phyloP scores from a whole-genome alignment of 1,140 invertebrate genomes.

The Homarus americanus region DNA sequence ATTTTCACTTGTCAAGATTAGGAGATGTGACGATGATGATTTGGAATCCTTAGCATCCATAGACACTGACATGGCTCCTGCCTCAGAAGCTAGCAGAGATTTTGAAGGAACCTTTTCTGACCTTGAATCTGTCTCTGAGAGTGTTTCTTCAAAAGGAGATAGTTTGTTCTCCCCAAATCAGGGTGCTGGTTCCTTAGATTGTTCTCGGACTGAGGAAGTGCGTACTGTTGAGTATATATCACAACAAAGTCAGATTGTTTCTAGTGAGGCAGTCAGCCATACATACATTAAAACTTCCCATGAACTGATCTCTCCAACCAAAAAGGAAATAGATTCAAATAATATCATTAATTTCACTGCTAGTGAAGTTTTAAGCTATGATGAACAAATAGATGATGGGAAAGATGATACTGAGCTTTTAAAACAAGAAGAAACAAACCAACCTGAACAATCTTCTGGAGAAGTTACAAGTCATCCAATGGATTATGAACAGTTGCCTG shows the following conservation, averaged over 20 bases:
- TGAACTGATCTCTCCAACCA: conserved; percentile 6
- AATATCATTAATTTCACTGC: neutral
- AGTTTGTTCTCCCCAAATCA: conserved; percentile 41
- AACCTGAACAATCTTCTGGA: neutral
- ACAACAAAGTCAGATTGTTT: conserved; percentile 17
- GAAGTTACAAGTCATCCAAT: neutral
- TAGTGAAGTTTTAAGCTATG: neutral
- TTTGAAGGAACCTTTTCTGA: conserved; percentile 72
- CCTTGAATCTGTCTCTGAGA: conserved; percentile 70
- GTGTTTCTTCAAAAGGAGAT: conserved; percentile 64
- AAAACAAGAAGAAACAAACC: conserved; percentile 1
- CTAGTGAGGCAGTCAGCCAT: conserved; percentile 47
- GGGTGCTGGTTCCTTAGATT: neutral
- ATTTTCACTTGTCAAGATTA: conserved; percentile 54
- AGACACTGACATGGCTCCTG: conserved; percentile 74
- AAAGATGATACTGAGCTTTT: neutral
- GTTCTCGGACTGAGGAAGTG: conserved; percentile 23
- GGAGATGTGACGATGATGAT: conserved; percentile 72
- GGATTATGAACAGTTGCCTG: conserved; percentile 53
- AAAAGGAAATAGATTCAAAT: conserved; percentile 6
- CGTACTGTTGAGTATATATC: conserved; percentile 37
- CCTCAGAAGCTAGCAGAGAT: conserved; percentile 71
- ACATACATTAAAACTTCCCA: conserved; percentile 25
- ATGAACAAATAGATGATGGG: neutral
- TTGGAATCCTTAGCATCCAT: conserved; percentile 71